Conservation (phyloP, 2,888 invertebrate species). For the Tanytarsus gracilentus region DNA sequence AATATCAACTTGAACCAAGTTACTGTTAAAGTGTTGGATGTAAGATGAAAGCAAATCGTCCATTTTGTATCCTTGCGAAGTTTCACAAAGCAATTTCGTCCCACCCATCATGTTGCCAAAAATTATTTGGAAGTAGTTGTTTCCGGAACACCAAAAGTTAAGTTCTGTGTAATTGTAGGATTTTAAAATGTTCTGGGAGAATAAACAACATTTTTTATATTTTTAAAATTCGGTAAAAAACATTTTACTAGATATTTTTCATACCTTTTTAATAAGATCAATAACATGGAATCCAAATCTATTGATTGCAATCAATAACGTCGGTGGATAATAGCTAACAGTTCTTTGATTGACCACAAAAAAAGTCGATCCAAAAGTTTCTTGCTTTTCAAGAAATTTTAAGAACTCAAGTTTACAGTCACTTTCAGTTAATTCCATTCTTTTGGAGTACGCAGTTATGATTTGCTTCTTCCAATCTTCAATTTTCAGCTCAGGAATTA, state of each 20-base stretch:
- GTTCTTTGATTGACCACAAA: slow-evolving; percentile 90
- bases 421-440: slow-evolving; percentile 52
- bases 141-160: slow-evolving; percentile 92
- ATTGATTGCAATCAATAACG: slow-evolving; percentile 83
- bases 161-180: slow-evolving; percentile 81
- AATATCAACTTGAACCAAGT: neutral
- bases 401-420: slow-evolving; percentile 79
- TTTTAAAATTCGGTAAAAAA: neutral
- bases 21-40: slow-evolving; percentile 48
- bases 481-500: slow-evolving; percentile 58
- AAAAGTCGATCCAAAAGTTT: slow-evolving; percentile 92
- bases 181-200: slow-evolving; percentile 62
- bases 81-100: slow-evolving; percentile 81
- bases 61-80: slow-evolving; percentile 91
- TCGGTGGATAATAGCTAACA: slow-evolving; percentile 75
- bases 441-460: slow-evolving; percentile 52
- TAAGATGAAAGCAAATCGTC: slow-evolving; percentile 92
- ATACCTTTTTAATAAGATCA: slow-evolving; percentile 76
- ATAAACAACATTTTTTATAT: slow-evolving; percentile 29
- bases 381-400: slow-evolving; percentile 49
- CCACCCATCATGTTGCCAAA: slow-evolving; percentile 91
- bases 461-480: slow-evolving; percentile 79
- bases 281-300: slow-evolving; percentile 82
- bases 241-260: slow-evolving; percentile 29
- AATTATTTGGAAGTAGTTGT: slow-evolving; percentile 89